Conservation (phyloP, 2,888 invertebrate species). For the Norana najaformis region DNA sequence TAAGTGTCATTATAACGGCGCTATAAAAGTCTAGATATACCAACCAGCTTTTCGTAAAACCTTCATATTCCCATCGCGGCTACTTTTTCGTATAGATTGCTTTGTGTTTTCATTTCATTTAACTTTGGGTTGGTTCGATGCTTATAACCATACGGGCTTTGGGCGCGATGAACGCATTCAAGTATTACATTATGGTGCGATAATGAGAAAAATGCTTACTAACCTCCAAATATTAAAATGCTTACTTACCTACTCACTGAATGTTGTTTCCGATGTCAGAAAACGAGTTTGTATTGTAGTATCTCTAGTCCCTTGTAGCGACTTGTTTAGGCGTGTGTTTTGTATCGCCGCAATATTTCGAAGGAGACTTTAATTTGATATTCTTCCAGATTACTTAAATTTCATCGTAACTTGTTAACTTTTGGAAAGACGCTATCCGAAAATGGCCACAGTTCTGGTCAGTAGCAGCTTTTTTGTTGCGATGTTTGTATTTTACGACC, state of each 20-base stretch:
- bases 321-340: conserved; percentile 25
- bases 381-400: background rate
- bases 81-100: too few relatives aligned
- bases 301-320: background rate
- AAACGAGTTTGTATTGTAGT: background rate
- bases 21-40: too few relatives aligned
- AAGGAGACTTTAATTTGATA: background rate
- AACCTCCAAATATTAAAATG: background rate
- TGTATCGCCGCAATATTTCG: background rate
- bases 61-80: too few relatives aligned
- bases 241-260: background rate
- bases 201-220: too few relatives aligned
- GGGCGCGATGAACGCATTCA: too few relatives aligned
- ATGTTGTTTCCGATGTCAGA: background rate
- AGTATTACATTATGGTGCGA: too few relatives aligned
- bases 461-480: background rate
- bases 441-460: conserved; percentile 2
- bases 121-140: too few relatives aligned
- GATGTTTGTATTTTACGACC: background rate
- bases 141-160: too few relatives aligned
- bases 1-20: too few relatives aligned
- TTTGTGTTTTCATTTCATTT: too few relatives aligned
- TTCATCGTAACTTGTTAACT: background rate
- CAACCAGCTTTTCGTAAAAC: too few relatives aligned
- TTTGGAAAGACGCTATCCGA: conserved; percentile 4